Evolutionary conservation across 2,113 vertebrate genomes (phyloP), one percentile per base, ranked within the genome.

Genomic region (Fukomys damarensis): DNA sequence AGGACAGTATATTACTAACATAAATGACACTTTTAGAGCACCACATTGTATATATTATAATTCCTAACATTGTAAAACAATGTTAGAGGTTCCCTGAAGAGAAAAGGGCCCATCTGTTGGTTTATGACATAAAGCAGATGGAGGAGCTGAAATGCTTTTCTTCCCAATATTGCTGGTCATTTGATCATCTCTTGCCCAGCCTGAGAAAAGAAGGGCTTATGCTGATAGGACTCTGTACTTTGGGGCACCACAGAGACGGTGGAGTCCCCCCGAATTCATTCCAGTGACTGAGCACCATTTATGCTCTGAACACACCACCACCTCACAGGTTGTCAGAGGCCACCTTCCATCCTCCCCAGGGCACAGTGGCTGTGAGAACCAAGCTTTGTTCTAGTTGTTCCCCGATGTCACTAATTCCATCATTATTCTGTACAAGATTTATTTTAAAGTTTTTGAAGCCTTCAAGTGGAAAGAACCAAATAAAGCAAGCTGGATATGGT

Each of bases 31-130:
- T 96, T 96, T 96, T 43, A 68, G 85, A 97, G n/a, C 77, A 94
- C 83, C 82, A 93, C 80, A 77, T 84, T 97, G 89, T 87, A 94
- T 95, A 95, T 85, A 96, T 97, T 97, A 85, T 94, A 94, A 97
- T 96, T 97, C 94, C 74, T 96, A 94, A 96, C 95, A 87, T 87
- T 97, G 91, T 94, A 93, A 89, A 97, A 96, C 91, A 95, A 94
- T 86, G 79, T 96, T 91, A 93, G 82, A 95, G 86, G 85, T 95
- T 76, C 76, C 56, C 89, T 93, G 52, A 94, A 95, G 93, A 96
- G 74, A 66, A 86, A 93, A 94, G 66, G 91, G 92, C 70, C 89
- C 93, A 81, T 94, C 91, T 96, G 97, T 81, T 58, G 63, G 79
- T 59, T 89, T 94, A 86, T 86, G 93, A 96, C 82, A 14, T 80